Conservation (phyloP, 2,888 invertebrate genomes). For the Cryptocephalus primarius region DNA sequence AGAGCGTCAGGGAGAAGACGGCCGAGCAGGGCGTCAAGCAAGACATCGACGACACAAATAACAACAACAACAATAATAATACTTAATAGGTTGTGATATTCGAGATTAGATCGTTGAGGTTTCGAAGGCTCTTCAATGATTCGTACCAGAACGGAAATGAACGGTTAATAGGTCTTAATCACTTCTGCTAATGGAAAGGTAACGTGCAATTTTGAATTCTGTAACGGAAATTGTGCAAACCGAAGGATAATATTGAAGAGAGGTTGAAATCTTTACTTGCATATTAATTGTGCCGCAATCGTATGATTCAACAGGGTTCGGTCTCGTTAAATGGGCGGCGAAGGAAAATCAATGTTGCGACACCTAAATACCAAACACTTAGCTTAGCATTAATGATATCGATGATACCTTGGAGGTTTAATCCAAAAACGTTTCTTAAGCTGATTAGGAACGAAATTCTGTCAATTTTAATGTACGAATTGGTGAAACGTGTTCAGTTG, state of each 20-base stretch:
- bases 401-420: too few relatives aligned
- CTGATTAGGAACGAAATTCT: too few relatives aligned
- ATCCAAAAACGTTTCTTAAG: too few relatives aligned
- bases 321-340: too few relatives aligned
- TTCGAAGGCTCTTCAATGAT: slow-evolving; percentile 1
- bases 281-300: neutral
- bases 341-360: too few relatives aligned
- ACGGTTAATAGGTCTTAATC: slow-evolving; percentile 1
- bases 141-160: neutral
- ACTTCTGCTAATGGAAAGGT: slow-evolving; percentile 1
- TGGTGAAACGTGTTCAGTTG: too few relatives aligned
- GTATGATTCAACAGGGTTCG: too few relatives aligned
- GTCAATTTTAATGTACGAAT: too few relatives aligned
- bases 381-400: too few relatives aligned
- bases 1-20: slow-evolving; percentile 13
- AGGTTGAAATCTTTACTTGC: slow-evolving; percentile 4
- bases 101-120: neutral
- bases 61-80: slow-evolving; percentile 18
- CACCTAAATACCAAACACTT: too few relatives aligned
- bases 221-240: slow-evolving; percentile 3
- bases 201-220: slow-evolving; percentile 1
- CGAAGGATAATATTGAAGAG: slow-evolving; percentile 6
- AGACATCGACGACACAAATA: slow-evolving; percentile 23
- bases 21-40: slow-evolving; percentile 14
- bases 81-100: neutral